These are phyloP conservation scores for Pantala flavescens DNA, from an alignment of 1,140 invertebrate genomes.

Conservation along the genomic window DNA sequence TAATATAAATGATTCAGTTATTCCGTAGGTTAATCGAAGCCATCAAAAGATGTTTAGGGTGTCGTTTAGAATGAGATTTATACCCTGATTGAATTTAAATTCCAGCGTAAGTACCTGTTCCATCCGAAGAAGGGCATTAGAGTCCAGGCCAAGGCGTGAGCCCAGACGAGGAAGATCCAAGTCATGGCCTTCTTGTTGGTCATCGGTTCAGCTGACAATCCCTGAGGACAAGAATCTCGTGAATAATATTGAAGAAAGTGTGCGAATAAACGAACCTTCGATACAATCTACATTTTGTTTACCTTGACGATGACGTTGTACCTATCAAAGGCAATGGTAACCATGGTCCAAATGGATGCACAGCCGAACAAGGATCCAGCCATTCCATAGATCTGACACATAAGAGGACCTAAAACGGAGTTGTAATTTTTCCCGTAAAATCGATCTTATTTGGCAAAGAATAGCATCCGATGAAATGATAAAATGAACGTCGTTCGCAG, in stretches of 20 bases:
- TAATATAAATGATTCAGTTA: neutral
- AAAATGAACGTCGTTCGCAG: no score
- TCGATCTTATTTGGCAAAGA: no score
- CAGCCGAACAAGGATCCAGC: conserved; percentile 69
- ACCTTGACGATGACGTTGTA: conserved; percentile 75
- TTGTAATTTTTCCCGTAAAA: neutral
- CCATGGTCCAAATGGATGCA: conserved; percentile 73
- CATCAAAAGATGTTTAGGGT: neutral
- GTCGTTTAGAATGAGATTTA: conserved; percentile 20
- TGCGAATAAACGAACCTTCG: no score
- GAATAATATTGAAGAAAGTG: no score
- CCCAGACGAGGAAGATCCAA: conserved; percentile 57
- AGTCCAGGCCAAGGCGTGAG: conserved; percentile 55
- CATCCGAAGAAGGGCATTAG: conserved; percentile 55
- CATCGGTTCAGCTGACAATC: conserved; percentile 53
- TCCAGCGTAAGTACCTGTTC: conserved; percentile 41
- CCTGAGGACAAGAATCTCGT: conserved; percentile 12
- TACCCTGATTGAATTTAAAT: conserved; percentile 13
- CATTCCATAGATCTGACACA: conserved; percentile 72
- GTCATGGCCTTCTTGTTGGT: conserved; percentile 54
- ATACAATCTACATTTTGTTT: neutral
- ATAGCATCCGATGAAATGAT: no score
- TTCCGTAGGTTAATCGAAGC: neutral
- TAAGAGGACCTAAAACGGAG: conserved; percentile 48
- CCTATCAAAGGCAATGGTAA: conserved; percentile 66